Evolutionary conservation across 2,888 invertebrate genomes (phyloP).

Genomic region (Cryptocephalus moraei): DNA sequence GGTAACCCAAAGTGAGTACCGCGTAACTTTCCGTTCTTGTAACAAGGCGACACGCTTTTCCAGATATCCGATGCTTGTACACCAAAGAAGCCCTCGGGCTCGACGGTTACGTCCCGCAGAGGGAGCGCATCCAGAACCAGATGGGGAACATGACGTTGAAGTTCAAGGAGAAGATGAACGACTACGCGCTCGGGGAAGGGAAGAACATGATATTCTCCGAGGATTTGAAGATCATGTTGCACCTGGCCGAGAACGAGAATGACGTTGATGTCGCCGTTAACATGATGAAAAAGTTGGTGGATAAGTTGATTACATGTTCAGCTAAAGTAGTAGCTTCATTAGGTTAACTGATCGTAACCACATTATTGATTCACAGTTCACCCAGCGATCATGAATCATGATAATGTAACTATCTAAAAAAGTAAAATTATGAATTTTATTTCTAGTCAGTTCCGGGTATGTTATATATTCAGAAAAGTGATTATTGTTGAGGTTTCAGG

Average conservation of each 20-base stretch:
- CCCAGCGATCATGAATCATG: too few relatives aligned
- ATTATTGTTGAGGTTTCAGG: slow-evolving; percentile 32
- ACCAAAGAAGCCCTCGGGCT: slow-evolving; percentile 51
- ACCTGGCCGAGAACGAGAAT: slow-evolving; percentile 50
- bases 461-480: too few relatives aligned
- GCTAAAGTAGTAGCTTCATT: neutral
- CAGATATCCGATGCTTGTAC: slow-evolving; percentile 41
- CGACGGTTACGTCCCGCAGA: slow-evolving; percentile 45
- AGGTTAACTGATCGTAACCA: slow-evolving; percentile 17
- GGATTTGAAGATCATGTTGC: slow-evolving; percentile 73
- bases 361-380: too few relatives aligned
- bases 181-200: slow-evolving; percentile 43
- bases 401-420: too few relatives aligned
- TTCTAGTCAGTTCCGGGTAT: too few relatives aligned
- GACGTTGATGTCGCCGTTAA: slow-evolving; percentile 54
- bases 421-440: too few relatives aligned
- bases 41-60: slow-evolving; percentile 1
- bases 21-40: too few relatives aligned
- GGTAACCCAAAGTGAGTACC: too few relatives aligned
- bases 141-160: slow-evolving; percentile 52
- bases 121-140: slow-evolving; percentile 47
- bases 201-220: slow-evolving; percentile 69
- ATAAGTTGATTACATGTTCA: slow-evolving; percentile 24
- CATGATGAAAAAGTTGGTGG: slow-evolving; percentile 60
- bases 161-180: slow-evolving; percentile 61